Percentiles rank a stretch among this genome's conserved stretches.
Conservation (phyloP, 2,888 invertebrate species). For the Nymphalis polychloros region DNA sequence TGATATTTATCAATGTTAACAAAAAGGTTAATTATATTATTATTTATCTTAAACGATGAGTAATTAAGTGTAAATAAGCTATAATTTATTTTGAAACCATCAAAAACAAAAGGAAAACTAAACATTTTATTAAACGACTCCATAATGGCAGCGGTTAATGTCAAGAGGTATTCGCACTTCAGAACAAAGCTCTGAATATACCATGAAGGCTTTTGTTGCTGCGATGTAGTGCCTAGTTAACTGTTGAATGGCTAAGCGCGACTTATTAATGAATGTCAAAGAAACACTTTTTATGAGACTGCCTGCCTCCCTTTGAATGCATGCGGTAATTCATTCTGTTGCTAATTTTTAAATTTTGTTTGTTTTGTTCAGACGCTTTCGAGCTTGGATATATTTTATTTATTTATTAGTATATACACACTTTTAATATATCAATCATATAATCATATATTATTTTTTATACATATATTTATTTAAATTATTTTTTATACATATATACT, state of each 20-base stretch:
- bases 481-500: no score
- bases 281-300: neutral
- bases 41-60: neutral
- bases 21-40: no score
- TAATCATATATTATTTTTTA: no score
- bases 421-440: no score
- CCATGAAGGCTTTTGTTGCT: constrained; percentile 5
- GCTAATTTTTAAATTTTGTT: neutral
- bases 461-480: no score
- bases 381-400: no score
- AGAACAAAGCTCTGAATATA: constrained; percentile 12
- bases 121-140: constrained; percentile 8
- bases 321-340: constrained; percentile 1
- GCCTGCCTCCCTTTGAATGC: constrained; percentile 2
- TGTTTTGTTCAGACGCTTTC: no score
- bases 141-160: neutral
- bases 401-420: no score
- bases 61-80: neutral
- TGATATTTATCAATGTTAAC: no score
- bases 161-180: constrained; percentile 7
- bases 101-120: neutral
- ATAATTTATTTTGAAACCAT: neutral
- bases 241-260: constrained; percentile 4
- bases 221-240: constrained; percentile 4
- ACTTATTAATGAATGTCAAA: constrained; percentile 8